Evolutionary conservation across 2,797 vertebrate genomes (phyloP), one percentile per base, ranked within the genome.

Genomic region (Cyclura pinguis): DNA sequence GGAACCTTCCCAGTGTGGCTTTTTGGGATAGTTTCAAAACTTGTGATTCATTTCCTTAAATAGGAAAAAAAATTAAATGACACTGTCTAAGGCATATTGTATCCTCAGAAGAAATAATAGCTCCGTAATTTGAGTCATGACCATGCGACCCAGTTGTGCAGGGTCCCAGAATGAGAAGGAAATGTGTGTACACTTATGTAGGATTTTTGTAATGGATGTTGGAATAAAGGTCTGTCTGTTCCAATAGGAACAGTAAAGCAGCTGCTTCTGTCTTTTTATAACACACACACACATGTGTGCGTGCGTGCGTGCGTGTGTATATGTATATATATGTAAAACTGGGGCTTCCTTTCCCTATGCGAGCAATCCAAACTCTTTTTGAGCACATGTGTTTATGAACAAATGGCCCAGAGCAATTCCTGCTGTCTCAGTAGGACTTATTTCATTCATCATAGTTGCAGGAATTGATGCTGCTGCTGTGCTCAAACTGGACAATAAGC

Each of bases 21-120:
- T 97, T 96, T 91, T 95, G 95, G 88, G 91, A 82, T 77, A 9
- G 62, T 92, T 96, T 93, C 90, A 95, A 92, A 87, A 91, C 35
- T 82, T 2, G 74, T 86, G 84, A 74, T 85, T 90, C 85, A 35
- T 89, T 89, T 89, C 84, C 62, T 93, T 89, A 50, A 38, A 85
- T 91, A 93, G 95, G 38, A 42, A 87, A 38, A 93, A 89, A 90
- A 94, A 92, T 87, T 91, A 94, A 94, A 91, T 92, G 83, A 67
- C 86, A 90, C 6, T 88, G n/a, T 91, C 94, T 92, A 95, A 94
- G 94, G 69, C 62, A 67, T 62, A 32, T 3, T 55, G 0, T 67
- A 84, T 88, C 87, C 50, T 55, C 77, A 29, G 81, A n/a, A 1
- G 52, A 78, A 29, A 29, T 89, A 35, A 84, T 74, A 64, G 87